Base-by-base conservation (phyloP, 2,797 vertebrate species). In the Acanthiza pusilla region DNA sequence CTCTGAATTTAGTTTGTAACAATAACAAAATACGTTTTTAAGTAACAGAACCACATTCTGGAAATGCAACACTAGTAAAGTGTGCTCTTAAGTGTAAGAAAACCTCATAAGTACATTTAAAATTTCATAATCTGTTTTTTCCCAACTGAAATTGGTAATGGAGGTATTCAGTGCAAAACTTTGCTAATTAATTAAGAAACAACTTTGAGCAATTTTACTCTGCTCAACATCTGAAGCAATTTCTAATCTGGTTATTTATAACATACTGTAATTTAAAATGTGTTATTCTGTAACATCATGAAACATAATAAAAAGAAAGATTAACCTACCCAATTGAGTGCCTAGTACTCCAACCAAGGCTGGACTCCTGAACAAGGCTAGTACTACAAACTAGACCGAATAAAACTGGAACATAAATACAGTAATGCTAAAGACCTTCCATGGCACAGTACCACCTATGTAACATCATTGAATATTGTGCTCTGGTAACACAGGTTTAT, bases 181-280 rank as follows among this genome's bases (percentile, higher is more conserved):
- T 82, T 65, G 34, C 65, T 96, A 95, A 96, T 94, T 95, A 89
- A 95, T 88, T 77, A 95, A 88, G 76, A 95, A 89, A 78, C 72
- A 94, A 91, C 80, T 91, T 91, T 4, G 36, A 91, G 80, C 48
- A 82, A 80, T 94, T 96, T 96, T 96, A 84, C 87, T 73, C 22
- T 88, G 36, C 91, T 79, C 62, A 95, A 88, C 51, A 93, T 60
- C 50, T 72, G 76, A 96, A 93, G 62, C 75, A 95, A 96, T 96
- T 95, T 96, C 70, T 91, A 94, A 95, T 91, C 87, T 94, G 62
- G 25, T 63, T 79, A 47, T 87, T 96, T 91, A 66, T 68, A 96
- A 85, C 27, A 80, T 63, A 89, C 66, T 82, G 51, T 16, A 81
- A 96, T 89, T 96, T 67, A 91, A 94, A 95, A 92, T 16, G n/a